phyloP scores from a whole-genome alignment of 2,888 invertebrate species.

The Drosophila mimetica region DNA sequence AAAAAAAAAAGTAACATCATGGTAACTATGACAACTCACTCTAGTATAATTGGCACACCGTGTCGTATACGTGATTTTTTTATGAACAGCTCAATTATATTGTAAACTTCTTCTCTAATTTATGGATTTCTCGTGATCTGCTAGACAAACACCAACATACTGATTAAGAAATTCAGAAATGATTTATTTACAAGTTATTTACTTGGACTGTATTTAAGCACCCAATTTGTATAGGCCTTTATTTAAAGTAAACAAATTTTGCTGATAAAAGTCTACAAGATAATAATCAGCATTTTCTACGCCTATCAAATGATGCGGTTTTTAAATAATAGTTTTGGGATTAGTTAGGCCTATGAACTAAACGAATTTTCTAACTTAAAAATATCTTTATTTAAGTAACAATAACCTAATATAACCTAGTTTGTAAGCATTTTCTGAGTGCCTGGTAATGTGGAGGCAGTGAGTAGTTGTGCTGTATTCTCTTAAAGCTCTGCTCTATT shows the following conservation, averaged over 20 bases:
- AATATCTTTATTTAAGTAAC: too few species aligned
- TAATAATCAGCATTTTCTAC: not conserved
- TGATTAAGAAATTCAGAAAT: not conserved
- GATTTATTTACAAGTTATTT: not conserved
- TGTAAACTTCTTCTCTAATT: not conserved
- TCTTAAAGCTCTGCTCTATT: slow-evolving; percentile 32
- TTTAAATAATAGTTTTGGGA: not conserved
- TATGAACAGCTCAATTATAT: not conserved
- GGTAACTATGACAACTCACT: slow-evolving; percentile 6
- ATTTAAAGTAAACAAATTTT: not conserved
- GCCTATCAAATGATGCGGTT: not conserved
- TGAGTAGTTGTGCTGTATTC: slow-evolving; percentile 58
- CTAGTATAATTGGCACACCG: not conserved
- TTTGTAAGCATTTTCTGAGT: slow-evolving; percentile 28
- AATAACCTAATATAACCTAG: slow-evolving; percentile 2
- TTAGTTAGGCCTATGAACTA: too few species aligned
- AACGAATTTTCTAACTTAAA: too few species aligned
- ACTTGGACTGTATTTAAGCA: not conserved
- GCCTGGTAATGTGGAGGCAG: slow-evolving; percentile 45
- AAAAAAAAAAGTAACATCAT: not conserved
- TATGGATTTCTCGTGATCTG: slow-evolving; percentile 8
- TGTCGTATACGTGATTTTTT: slow-evolving; percentile 2
- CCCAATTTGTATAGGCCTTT: not conserved
- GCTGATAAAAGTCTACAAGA: not conserved
- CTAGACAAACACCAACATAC: not conserved